phyloP scores from a whole-genome alignment of 92 coral and sea anemone genomes.

The Palythoa caribaeorum region DNA sequence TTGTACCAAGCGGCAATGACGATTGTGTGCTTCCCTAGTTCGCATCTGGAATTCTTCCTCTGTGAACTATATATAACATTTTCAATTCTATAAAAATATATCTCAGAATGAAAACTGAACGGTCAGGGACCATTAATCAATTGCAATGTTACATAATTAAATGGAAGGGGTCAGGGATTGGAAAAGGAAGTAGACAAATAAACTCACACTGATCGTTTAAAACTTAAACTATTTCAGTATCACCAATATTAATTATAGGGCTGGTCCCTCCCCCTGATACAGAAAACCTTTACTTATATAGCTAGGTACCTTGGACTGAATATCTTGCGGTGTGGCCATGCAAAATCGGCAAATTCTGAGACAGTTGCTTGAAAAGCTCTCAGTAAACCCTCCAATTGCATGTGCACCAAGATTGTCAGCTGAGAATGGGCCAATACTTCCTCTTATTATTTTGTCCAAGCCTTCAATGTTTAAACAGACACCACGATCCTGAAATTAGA shows the following conservation, averaged over 20 bases:
- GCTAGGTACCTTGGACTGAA: constrained; percentile 56
- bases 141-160: too few relatives aligned
- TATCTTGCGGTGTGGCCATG: constrained; percentile 75
- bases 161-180: background rate
- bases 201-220: background rate
- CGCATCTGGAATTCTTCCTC: constrained; percentile 56
- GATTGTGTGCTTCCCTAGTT: constrained; percentile 59
- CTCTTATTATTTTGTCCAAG: constrained; percentile 53
- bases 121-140: background rate
- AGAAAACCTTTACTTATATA: background rate
- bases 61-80: constrained; percentile 45
- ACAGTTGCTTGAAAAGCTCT: constrained; percentile 50
- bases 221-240: background rate
- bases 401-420: constrained; percentile 82
- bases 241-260: background rate
- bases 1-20: constrained; percentile 67
- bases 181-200: constrained; percentile 1
- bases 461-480: constrained; percentile 61
- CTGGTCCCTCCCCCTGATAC: constrained; percentile 11
- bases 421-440: constrained; percentile 73
- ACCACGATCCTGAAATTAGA: constrained; percentile 62
- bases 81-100: background rate
- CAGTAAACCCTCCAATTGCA: constrained; percentile 66
- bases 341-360: constrained; percentile 73
- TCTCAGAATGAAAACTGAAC: too few relatives aligned